phyloP scores from a whole-genome alignment of 2,888 invertebrate species.

The Oxyteleia sp. region DNA sequence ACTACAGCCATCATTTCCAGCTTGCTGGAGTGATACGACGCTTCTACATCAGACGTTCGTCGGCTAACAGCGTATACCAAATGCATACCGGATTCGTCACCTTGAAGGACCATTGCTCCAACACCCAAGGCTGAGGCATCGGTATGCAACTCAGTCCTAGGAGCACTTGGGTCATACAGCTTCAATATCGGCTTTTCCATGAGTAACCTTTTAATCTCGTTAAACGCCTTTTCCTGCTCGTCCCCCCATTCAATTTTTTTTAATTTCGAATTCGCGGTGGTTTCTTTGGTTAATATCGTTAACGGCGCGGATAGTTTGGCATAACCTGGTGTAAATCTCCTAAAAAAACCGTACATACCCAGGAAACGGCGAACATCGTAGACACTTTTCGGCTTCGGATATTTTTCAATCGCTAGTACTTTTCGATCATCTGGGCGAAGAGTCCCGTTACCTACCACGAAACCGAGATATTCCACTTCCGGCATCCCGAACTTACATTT shows the following conservation, averaged over 20 bases:
- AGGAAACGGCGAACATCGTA: slow-evolving; percentile 1
- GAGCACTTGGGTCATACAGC: neutral
- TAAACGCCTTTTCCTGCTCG: neutral
- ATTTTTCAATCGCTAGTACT: neutral
- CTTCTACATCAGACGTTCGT: slow-evolving; percentile 1
- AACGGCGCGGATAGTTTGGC: too few relatives aligned
- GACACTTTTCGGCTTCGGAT: neutral
- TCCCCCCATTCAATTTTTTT: slow-evolving; percentile 25
- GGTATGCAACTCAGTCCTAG: neutral
- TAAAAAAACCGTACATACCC: neutral
- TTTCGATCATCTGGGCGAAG: neutral
- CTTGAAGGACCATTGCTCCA: slow-evolving; percentile 5
- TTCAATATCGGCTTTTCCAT: neutral
- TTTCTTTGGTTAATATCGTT: too few relatives aligned
- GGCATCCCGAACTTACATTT: slow-evolving; percentile 1
- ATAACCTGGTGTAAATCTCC: neutral
- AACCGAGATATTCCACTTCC: neutral
- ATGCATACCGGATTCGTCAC: neutral
- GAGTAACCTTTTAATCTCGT: neutral
- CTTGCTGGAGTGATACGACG: neutral
- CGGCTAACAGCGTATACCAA: neutral
- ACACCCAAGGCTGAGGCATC: neutral
- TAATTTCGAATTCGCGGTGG: slow-evolving; percentile 5
- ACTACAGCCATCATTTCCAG: neutral
- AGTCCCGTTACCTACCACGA: neutral